Evolutionary conservation across 2,888 invertebrate genomes (phyloP).

Genomic region (Lasioglossum malachurum): DNA sequence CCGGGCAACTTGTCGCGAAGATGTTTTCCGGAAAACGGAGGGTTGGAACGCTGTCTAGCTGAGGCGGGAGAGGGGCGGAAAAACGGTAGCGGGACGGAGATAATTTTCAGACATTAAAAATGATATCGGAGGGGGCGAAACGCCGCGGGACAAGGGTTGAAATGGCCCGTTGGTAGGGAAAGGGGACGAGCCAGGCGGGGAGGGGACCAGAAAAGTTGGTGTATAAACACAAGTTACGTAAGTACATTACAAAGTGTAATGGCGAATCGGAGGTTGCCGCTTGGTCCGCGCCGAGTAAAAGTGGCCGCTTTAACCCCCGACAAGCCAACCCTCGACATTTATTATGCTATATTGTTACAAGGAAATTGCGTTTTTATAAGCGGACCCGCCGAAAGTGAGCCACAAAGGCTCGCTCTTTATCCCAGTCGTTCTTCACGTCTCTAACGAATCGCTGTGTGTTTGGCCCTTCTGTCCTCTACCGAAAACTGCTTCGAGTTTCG

Average conservation of each 20-base stretch:
- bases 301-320: conserved; percentile 75
- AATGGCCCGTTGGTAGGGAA: conserved; percentile 67
- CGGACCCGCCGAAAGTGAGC: conserved; percentile 54
- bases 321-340: conserved; percentile 79
- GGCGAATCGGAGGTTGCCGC: conserved; percentile 81
- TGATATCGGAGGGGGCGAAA: conserved; percentile 79
- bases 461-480: not conserved
- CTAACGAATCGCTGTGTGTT: conserved; percentile 19
- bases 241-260: conserved; percentile 85
- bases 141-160: conserved; percentile 79
- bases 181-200: conserved; percentile 46
- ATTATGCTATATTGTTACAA: conserved; percentile 84
- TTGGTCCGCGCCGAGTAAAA: conserved; percentile 74
- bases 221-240: conserved; percentile 85
- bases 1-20: conserved; percentile 27
- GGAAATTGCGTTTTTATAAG: conserved; percentile 84
- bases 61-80: conserved; percentile 16
- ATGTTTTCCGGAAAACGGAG: conserved; percentile 49
- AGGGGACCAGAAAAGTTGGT: conserved; percentile 80
- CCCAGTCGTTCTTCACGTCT: conserved; percentile 36
- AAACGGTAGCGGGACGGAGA: conserved; percentile 72
- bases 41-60: conserved; percentile 16
- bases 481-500: not conserved
- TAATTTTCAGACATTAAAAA: conserved; percentile 84
- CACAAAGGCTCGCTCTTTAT: conserved; percentile 56